Conservation (phyloP, 2,797 vertebrate genomes). For the Euphonia xanthogaster region DNA sequence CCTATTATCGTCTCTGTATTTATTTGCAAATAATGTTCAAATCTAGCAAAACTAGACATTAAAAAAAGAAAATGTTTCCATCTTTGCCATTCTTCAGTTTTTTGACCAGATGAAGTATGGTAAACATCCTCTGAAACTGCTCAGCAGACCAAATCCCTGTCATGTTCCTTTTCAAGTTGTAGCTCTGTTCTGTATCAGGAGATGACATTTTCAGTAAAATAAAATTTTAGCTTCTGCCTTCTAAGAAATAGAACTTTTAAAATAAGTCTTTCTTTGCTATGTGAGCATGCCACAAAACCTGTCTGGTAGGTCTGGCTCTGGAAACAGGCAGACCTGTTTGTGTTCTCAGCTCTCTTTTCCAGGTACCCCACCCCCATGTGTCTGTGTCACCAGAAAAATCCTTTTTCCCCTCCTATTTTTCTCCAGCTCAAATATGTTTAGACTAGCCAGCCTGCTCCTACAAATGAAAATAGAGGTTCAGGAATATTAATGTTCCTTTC, state of each 20-base stretch:
- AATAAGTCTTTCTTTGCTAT: not conserved
- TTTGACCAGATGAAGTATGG: not conserved
- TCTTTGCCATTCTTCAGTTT: not conserved
- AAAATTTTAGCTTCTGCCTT: not conserved
- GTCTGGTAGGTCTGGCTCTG: not conserved
- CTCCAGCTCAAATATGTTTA: not conserved
- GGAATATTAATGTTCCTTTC: not conserved
- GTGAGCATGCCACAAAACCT: not conserved
- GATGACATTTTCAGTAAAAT: not conserved
- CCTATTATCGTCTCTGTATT: not conserved
- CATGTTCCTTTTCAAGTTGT: not conserved
- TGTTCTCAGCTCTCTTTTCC: not conserved
- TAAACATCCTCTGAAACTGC: not conserved
- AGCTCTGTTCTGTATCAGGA: not conserved
- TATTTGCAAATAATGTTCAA: not conserved
- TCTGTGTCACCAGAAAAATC: not conserved
- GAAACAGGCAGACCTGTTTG: not conserved
- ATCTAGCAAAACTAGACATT: not conserved
- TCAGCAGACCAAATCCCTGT: not conserved
- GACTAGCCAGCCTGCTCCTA: not conserved
- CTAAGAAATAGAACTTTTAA: not conserved
- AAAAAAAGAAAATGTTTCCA: not conserved
- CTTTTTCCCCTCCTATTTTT: accelerated
- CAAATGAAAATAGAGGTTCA: not conserved
- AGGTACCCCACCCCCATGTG: not conserved